A percentile compares a stretch with the other conserved stretches of the same genome.
Conservation (phyloP, 1,140 invertebrate species). For the Calosoma granatense region DNA sequence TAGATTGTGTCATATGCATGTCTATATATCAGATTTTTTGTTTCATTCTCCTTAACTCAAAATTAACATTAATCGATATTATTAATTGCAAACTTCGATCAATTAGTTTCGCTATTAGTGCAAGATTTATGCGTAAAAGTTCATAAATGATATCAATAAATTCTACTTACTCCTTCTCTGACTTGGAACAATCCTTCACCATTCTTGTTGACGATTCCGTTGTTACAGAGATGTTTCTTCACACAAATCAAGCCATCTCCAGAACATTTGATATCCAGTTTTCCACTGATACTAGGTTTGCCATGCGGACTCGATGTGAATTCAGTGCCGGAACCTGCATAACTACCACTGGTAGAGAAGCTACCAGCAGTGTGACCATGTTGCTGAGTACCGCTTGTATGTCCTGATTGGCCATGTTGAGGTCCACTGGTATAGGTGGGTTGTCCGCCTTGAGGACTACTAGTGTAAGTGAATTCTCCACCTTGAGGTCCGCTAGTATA, state of each 20-base stretch:
- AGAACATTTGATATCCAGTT: constrained; percentile 30
- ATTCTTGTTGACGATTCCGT: constrained; percentile 42
- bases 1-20: too few relatives aligned
- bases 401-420: not conserved
- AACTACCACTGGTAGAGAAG: not conserved
- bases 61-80: too few relatives aligned
- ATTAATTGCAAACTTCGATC: too few relatives aligned
- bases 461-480: not conserved
- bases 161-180: constrained; percentile 32
- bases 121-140: not conserved
- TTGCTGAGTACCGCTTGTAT: constrained; percentile 18
- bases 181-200: constrained; percentile 37
- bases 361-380: constrained; percentile 14
- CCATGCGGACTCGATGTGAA: not conserved
- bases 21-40: too few relatives aligned
- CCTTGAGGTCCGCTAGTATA: not conserved
- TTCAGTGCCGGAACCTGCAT: not conserved
- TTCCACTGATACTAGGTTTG: not conserved
- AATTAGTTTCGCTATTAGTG: too few relatives aligned
- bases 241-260: constrained; percentile 46
- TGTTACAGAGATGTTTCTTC: constrained; percentile 40
- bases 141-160: not conserved
- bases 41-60: too few relatives aligned
- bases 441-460: too few relatives aligned
- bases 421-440: too few relatives aligned